Evolutionary conservation across 2,888 invertebrate species (phyloP).

Genomic region (Amitus sp.): DNA sequence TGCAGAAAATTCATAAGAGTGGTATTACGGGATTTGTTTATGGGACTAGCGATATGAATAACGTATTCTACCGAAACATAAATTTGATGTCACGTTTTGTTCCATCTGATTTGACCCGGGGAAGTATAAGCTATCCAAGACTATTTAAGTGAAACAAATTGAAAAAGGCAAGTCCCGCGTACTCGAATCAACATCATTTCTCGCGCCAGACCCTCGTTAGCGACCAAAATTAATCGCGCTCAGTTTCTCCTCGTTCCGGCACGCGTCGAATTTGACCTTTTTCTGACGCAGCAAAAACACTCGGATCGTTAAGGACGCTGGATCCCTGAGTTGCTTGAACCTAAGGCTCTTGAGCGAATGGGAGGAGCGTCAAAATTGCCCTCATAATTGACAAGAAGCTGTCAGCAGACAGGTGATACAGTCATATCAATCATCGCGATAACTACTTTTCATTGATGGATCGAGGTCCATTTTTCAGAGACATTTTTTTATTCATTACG

Average conservation of each 20-base stretch:
- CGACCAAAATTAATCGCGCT: slow-evolving; percentile 39
- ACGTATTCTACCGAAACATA: no score
- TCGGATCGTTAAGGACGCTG: not conserved
- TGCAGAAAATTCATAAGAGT: no score
- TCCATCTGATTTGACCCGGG: no score
- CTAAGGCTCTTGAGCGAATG: not conserved
- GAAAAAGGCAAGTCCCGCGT: no score
- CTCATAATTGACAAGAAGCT: slow-evolving; percentile 4
- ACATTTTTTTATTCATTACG: no score
- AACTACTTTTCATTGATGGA: no score
- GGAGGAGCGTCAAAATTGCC: not conserved
- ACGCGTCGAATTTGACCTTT: slow-evolving; percentile 1
- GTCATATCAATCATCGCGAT: not conserved
- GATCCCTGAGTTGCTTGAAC: not conserved
- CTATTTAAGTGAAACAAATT: not conserved
- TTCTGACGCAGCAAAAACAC: slow-evolving; percentile 11
- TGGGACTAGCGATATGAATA: no score
- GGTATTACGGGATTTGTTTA: no score
- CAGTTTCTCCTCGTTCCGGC: slow-evolving; percentile 6
- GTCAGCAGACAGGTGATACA: not conserved
- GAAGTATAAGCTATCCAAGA: no score
- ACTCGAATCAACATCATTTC: not conserved
- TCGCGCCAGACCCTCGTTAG: slow-evolving; percentile 36
- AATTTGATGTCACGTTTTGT: no score
- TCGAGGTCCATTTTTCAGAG: no score